Evolutionary conservation across 2,797 vertebrate species (phyloP).

Genomic region (Coregonus suidteri): DNA sequence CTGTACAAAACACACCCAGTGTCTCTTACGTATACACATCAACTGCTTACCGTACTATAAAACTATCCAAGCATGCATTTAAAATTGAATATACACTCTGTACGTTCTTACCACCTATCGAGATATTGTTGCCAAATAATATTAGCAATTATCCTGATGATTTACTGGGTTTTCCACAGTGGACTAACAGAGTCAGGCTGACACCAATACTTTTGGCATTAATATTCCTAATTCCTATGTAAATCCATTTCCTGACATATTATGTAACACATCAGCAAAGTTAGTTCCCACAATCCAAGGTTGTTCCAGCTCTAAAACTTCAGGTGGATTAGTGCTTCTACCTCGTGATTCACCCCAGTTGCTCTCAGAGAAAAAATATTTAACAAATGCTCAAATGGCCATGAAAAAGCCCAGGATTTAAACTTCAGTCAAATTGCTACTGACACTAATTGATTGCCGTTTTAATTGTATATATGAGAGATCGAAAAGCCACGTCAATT

Average conservation of each 20-base stretch:
- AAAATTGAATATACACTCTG: too few relatives aligned
- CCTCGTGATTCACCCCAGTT: not conserved
- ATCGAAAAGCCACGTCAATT: not conserved
- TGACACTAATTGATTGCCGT: not conserved
- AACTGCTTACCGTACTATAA: too few relatives aligned
- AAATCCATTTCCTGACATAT: not conserved
- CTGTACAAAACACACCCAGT: too few relatives aligned
- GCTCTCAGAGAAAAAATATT: not conserved
- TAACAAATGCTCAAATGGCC: not conserved
- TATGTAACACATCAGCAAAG: not conserved
- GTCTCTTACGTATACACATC: too few relatives aligned
- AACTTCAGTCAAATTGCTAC: not conserved
- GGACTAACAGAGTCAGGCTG: too few relatives aligned
- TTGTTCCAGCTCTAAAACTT: not conserved
- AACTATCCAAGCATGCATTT: too few relatives aligned
- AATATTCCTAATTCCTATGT: too few relatives aligned
- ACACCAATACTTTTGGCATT: too few relatives aligned
- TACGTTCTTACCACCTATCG: too few relatives aligned
- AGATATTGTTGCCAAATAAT: too few relatives aligned
- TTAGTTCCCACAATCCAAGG: not conserved
- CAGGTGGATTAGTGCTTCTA: not conserved
- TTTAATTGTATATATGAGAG: slow-evolving; percentile 1
- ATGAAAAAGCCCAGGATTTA: not conserved
- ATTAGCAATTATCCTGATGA: too few relatives aligned
- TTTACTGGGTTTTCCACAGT: too few relatives aligned